Evolutionary conservation across 2,888 invertebrate genomes (phyloP).

Genomic region (Mechanitis messenoides): DNA sequence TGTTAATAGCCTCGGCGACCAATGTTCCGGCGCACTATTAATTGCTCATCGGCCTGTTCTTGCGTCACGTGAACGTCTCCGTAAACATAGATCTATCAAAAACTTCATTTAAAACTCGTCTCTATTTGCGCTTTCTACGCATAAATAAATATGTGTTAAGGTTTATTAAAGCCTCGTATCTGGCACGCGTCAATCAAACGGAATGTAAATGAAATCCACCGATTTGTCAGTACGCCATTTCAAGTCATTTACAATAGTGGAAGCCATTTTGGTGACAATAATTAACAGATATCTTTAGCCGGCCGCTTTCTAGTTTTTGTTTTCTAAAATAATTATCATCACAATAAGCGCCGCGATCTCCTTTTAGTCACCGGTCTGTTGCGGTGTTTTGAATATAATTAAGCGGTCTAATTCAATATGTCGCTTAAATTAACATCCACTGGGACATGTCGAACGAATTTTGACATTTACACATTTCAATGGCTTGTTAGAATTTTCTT

Average conservation of each 20-base stretch:
- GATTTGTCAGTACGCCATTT: conserved; percentile 74
- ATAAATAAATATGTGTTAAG: conserved; percentile 71
- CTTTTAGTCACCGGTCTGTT: conserved; percentile 69
- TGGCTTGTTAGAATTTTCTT: conserved; percentile 6
- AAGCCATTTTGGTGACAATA: conserved; percentile 74
- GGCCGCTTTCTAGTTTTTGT: conserved; percentile 75
- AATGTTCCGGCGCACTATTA: conserved; percentile 36
- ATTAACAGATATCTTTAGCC: conserved; percentile 70
- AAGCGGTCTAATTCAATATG: conserved; percentile 33
- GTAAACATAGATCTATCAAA: conserved; percentile 62
- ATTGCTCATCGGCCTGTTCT: conserved; percentile 38
- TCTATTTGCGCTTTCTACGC: conserved; percentile 74
- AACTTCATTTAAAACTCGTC: conserved; percentile 64
- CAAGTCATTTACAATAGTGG: conserved; percentile 63
- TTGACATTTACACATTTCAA: conserved; percentile 7
- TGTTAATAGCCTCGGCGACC: conserved; percentile 42
- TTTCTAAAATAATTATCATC: conserved; percentile 74
- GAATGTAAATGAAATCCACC: conserved; percentile 62
- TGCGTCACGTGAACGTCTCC: conserved; percentile 42
- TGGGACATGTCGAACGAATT: conserved; percentile 51
- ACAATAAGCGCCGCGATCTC: conserved; percentile 72
- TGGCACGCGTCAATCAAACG: conserved; percentile 76
- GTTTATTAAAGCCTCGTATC: conserved; percentile 60
- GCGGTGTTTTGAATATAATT: conserved; percentile 74
- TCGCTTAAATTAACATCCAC: conserved; percentile 49